Evolutionary conservation across 92 coral and sea anemone species (phyloP), one percentile per base, ranked within the genome.

Genomic region (Actinostola sp.): DNA sequence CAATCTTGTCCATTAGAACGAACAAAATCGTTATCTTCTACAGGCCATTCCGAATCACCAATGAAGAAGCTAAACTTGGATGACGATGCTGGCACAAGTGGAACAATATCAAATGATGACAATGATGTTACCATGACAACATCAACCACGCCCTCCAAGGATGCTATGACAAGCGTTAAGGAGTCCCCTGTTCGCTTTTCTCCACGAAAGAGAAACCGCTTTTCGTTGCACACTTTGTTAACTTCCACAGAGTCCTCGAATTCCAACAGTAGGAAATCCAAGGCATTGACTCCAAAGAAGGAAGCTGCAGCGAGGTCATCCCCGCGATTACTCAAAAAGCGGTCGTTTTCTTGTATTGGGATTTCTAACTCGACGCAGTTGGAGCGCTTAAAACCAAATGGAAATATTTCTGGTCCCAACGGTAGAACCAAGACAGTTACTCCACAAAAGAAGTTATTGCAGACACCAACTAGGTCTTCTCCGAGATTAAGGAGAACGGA

Each of bases 301-400:
- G 52, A 52, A 31, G 75, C 9, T 16, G 32, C 60, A 3, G 73
- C 75, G 28, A 78, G 88, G 27, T 90, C 97, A 0, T 90, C 97
- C 13, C 97, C 97, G 15, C 77, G 97, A 59, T 41, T 90, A 9
- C 63, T 90, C 24, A 75, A 84, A 71, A 87, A 70, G 66, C 89
- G 97, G 15, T 87, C 96, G 0, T 90, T 83, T 58, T 90, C 97
- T 25, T 87, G 84, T 57, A 90, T 87, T 61, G 97, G 97, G 11
- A 87, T 90, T 62, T 58, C 85, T 20, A 72, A 70, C 29, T 62
- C 89, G 1, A 77, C 72, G 16, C 87, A 81, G 3, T 46, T 69
- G 14, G 48, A 77, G 56, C 67, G 61, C 0, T 5, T 21, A 19
- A 34, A 34, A 23, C 45, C 75, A 16, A 57, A 11, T 57, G 63